phyloP scores from a whole-genome alignment of 2,113 vertebrate genomes.

The Amphiprion ocellaris region DNA sequence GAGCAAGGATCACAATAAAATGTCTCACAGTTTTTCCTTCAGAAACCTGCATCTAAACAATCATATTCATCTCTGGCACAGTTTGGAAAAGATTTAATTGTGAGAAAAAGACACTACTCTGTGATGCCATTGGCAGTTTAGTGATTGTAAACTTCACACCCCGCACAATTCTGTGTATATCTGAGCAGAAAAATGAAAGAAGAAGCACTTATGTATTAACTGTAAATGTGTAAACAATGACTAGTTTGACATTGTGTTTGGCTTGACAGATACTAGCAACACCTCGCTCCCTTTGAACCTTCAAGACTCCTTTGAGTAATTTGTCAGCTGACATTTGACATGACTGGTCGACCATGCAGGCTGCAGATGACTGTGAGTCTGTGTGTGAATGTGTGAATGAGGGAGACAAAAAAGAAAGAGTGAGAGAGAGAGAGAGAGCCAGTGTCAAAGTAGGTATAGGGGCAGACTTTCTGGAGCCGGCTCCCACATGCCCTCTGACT shows the following conservation, averaged over 20 bases:
- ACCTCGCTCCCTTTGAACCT: conserved; percentile 45
- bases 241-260: conserved; percentile 30
- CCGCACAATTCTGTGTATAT: neutral
- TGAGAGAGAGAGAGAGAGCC: conserved; percentile 10
- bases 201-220: neutral
- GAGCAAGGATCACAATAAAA: neutral
- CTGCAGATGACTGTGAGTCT: conserved; percentile 29
- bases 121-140: neutral
- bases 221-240: conserved; percentile 46
- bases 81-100: no score
- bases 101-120: neutral
- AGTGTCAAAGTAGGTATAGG: conserved; percentile 65
- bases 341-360: conserved; percentile 45
- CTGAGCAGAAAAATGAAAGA: conserved; percentile 3
- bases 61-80: neutral
- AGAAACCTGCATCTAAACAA: neutral
- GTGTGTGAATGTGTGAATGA: conserved; percentile 24
- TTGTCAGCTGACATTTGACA: conserved; percentile 65
- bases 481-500: conserved; percentile 71
- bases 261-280: conserved; percentile 24
- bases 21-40: neutral
- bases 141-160: neutral
- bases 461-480: conserved; percentile 81
- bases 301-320: conserved; percentile 47
- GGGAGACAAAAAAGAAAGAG: neutral